These are phyloP conservation scores for Nomia melanderi DNA, from an alignment of 1,140 invertebrate species.

Conservation along the genomic window DNA sequence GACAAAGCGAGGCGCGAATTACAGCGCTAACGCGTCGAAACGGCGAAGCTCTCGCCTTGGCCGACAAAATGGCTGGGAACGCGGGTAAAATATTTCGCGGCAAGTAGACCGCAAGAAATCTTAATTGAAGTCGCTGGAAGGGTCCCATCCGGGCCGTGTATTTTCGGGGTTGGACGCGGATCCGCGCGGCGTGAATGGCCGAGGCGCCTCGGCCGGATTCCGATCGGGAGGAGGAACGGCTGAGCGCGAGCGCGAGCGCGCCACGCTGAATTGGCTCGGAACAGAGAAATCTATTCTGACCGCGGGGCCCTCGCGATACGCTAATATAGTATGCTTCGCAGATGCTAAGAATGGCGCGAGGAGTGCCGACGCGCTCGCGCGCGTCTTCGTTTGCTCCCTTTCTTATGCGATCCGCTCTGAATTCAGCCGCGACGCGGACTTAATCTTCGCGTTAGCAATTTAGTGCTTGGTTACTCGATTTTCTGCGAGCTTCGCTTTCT, in stretches of 20 bases:
- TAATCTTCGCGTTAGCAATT: no score
- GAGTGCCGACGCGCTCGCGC: neutral
- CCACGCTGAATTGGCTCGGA: conserved; percentile 12
- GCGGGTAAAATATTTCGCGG: neutral
- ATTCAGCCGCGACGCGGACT: neutral
- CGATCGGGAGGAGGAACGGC: neutral
- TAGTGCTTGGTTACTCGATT: no score
- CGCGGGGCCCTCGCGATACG: conserved; percentile 12
- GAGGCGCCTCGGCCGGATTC: conserved; percentile 2
- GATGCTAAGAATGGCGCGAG: conserved; percentile 13
- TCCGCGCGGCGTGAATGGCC: neutral
- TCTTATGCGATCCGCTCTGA: neutral
- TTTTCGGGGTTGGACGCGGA: conserved; percentile 6
- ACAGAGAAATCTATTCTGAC: conserved; percentile 19
- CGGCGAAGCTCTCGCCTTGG: neutral
- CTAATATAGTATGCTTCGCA: conserved; percentile 19
- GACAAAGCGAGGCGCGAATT: no score
- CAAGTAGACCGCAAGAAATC: conserved; percentile 10
- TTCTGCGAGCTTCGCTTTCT: no score
- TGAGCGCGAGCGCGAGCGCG: neutral
- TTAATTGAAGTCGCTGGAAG: conserved; percentile 9
- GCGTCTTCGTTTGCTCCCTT: neutral
- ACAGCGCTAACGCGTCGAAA: no score
- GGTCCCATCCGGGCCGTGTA: conserved; percentile 9
- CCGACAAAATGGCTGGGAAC: neutral